Evolutionary conservation across 1,140 invertebrate species (phyloP).

Genomic region (Lepidotrigona ventralis): DNA sequence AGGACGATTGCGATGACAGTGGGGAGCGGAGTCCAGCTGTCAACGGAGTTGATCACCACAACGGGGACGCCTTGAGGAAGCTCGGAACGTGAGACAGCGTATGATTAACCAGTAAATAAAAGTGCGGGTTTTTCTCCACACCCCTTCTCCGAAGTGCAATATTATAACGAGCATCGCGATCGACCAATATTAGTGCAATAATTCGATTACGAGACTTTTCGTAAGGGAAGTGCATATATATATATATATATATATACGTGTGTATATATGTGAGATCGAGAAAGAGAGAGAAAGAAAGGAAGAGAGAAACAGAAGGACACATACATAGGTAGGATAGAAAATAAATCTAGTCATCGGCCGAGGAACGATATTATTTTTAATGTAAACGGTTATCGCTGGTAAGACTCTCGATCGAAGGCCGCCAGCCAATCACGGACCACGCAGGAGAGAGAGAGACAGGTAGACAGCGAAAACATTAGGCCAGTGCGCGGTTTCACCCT

Average conservation of each 20-base stretch:
- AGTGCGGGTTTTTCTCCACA: background rate
- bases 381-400: background rate
- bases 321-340: background rate
- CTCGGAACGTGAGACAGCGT: background rate
- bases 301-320: background rate
- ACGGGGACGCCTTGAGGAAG: background rate
- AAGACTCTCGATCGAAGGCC: background rate
- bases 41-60: background rate
- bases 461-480: conserved; percentile 6
- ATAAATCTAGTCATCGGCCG: conserved; percentile 26
- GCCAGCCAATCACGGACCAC: background rate
- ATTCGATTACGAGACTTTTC: conserved; percentile 1
- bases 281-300: background rate
- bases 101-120: background rate
- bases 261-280: no score
- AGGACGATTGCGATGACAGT: conserved; percentile 23
- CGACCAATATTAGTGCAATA: conserved; percentile 34
- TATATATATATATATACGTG: no score
- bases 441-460: conserved; percentile 15
- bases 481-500: conserved; percentile 21
- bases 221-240: background rate
- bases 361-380: conserved; percentile 3
- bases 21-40: background rate
- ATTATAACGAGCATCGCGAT: background rate
- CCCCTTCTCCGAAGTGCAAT: conserved; percentile 24